Percentiles rank a stretch among this genome's conserved stretches.
phyloP scores from a whole-genome alignment of 2,113 vertebrate genomes.

The Neotoma lepida region DNA sequence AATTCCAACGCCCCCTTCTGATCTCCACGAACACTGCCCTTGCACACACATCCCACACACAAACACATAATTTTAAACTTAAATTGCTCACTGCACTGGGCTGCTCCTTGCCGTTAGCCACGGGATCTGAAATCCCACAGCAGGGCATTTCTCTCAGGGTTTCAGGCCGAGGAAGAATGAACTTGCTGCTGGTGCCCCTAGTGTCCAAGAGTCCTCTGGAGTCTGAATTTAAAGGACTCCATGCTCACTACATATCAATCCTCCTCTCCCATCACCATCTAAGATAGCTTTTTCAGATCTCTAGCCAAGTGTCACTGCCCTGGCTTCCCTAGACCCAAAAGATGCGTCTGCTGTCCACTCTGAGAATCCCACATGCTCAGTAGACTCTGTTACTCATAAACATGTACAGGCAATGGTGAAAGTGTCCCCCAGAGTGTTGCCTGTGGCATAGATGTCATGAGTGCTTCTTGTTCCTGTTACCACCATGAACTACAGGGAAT shows the following conservation, averaged over 20 bases:
- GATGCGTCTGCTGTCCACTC: background rate
- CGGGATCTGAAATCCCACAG: background rate
- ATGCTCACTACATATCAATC: rapidly evolving
- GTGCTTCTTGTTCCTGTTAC: no score
- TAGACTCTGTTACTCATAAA: background rate
- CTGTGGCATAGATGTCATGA: rapidly evolving
- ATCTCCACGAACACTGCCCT: background rate
- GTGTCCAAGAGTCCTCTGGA: background rate
- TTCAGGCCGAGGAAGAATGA: background rate
- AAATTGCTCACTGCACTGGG: background rate
- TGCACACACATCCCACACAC: background rate
- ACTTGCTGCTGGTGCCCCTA: rapidly evolving
- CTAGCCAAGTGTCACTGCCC: background rate
- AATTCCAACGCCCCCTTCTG: no score
- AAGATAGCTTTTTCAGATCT: background rate
- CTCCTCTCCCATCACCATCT: rapidly evolving
- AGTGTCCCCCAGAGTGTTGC: rapidly evolving
- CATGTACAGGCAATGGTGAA: background rate
- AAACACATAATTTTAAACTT: background rate
- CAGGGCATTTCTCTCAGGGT: no score
- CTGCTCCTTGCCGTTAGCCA: background rate
- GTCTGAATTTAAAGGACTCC: background rate
- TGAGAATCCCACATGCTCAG: background rate
- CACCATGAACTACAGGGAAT: background rate
- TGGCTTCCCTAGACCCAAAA: background rate